Evolutionary conservation across 2,888 invertebrate species (phyloP).

Genomic region (Drosophila ustulata): DNA sequence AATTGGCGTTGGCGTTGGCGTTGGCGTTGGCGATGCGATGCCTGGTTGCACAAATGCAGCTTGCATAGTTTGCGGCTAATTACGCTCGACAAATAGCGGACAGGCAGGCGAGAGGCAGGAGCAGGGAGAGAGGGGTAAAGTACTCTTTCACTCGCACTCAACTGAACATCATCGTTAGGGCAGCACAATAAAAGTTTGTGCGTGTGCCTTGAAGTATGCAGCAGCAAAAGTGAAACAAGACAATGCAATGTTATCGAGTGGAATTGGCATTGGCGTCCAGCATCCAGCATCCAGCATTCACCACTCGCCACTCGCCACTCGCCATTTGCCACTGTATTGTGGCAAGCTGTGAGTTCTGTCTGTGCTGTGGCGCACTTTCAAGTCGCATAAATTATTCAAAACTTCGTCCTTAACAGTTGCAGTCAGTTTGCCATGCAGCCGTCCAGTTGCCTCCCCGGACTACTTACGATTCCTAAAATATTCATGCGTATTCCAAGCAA

Average conservation of each 20-base stretch:
- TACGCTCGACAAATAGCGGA: constrained; percentile 51
- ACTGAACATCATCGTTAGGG: constrained; percentile 29
- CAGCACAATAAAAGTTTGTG: constrained; percentile 36
- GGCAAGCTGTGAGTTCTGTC: constrained; percentile 9
- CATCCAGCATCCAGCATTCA: constrained; percentile 8
- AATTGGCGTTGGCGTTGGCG: constrained; percentile 32
- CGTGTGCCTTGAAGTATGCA: constrained; percentile 22
- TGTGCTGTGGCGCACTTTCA: constrained; percentile 30
- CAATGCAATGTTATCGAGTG: constrained; percentile 26
- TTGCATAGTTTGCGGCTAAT: constrained; percentile 72
- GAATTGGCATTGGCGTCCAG: constrained; percentile 36
- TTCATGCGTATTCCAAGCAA: constrained; percentile 57
- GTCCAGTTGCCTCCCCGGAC: constrained; percentile 21
- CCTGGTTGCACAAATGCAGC: constrained; percentile 49
- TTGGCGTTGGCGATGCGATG: constrained; percentile 21
- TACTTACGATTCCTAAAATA: constrained; percentile 57
- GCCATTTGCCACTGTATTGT: constrained; percentile 16
- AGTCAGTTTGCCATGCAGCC: constrained; percentile 17
- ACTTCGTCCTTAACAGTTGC: constrained; percentile 55
- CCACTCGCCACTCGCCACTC: background rate
- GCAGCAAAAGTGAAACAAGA: constrained; percentile 10
- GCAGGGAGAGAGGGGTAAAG: background rate
- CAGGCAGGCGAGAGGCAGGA: background rate
- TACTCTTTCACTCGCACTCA: constrained; percentile 12
- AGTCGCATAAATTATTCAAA: constrained; percentile 68